Evolutionary conservation across 2,888 invertebrate genomes (phyloP).

Genomic region (Caenorhabditis sp.): DNA sequence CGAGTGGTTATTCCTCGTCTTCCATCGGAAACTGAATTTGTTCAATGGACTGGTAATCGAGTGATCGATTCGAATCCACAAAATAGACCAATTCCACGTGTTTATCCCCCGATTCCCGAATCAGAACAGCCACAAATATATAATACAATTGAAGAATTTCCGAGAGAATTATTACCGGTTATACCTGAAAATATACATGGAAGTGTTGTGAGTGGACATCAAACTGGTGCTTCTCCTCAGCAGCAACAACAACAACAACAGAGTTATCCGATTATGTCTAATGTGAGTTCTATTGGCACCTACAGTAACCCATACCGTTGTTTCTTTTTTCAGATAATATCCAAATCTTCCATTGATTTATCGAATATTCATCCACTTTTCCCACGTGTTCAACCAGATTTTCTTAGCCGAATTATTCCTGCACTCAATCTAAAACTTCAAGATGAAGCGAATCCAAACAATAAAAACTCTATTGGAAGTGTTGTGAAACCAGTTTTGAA

Average conservation of each 20-base stretch:
- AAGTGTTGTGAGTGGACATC: constrained; percentile 26
- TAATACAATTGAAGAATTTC: constrained; percentile 47
- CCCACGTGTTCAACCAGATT: constrained; percentile 50
- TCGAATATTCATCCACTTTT: constrained; percentile 48
- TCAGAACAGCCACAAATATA: constrained; percentile 34
- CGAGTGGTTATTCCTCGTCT: constrained; percentile 47
- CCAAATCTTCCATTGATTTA: constrained; percentile 25
- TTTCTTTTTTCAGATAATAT: too few relatives aligned
- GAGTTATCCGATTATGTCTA: neutral
- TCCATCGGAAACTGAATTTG: constrained; percentile 37
- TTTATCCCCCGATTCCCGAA: constrained; percentile 39
- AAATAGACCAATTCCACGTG: constrained; percentile 17
- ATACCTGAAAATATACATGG: constrained; percentile 36
- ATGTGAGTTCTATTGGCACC: neutral
- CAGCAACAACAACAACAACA: constrained; percentile 9
- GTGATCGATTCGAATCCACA: constrained; percentile 21
- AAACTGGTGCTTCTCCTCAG: too few relatives aligned
- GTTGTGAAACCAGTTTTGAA: constrained; percentile 55
- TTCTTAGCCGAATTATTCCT: constrained; percentile 37
- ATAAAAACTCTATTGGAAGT: constrained; percentile 26
- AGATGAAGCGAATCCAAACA: constrained; percentile 8
- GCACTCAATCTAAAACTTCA: constrained; percentile 34
- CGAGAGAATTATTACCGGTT: constrained; percentile 39
- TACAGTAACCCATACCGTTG: too few relatives aligned
- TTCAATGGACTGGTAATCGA: constrained; percentile 45